Base-by-base conservation (phyloP, 2,113 vertebrate species). In the Muntiacus reevesi region DNA sequence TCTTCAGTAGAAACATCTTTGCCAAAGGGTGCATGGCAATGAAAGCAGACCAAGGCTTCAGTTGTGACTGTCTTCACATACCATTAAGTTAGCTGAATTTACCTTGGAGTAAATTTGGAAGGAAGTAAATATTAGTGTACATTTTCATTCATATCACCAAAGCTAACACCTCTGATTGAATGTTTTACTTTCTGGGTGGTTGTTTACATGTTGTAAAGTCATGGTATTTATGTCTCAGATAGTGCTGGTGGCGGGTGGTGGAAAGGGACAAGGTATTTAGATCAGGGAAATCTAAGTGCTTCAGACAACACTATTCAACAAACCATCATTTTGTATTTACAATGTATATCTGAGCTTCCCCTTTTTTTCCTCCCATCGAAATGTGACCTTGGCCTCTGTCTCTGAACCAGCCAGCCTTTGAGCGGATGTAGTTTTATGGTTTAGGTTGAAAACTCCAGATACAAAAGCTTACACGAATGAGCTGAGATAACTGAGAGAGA, bases 381-480 rank as follows among this genome's bases (percentile, higher is more conserved):
- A 89, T 57, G 79, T 86, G 94, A 94, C 90, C 76, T 95, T 89
- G 88, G 76, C 67, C 60, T 94, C 40, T 2, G 5, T 40, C 59
- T 92, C 55, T 86, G 89, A 95, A 59, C 33, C 36, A 97, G 36
- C 40, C 67, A 92, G 54, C 30, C 88, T 97, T 94, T 91, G 28
- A 91, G 59, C 60, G 92, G 92, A 79, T 95, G 59, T 52, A 90
- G 59, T 91, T 94, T 94, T 89, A 78, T 27, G 54, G 67, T 90
- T 96, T 55, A 94, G 76, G 81, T n/a, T 93, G 91, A 96, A 78
- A 97, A 96, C 79, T 86, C 95, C 85, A 95, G 54, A 82, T 86
- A 97, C 81, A 98, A 97, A 98, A 92, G 96, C 92, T 91, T 97
- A 97, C 76, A 96, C 1, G 36, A 91, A 83, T 97, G 89, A 96